Evolutionary conservation across 2,888 invertebrate species (phyloP), one percentile per base, ranked within the genome.

Genomic region (Tribolium freemani): DNA sequence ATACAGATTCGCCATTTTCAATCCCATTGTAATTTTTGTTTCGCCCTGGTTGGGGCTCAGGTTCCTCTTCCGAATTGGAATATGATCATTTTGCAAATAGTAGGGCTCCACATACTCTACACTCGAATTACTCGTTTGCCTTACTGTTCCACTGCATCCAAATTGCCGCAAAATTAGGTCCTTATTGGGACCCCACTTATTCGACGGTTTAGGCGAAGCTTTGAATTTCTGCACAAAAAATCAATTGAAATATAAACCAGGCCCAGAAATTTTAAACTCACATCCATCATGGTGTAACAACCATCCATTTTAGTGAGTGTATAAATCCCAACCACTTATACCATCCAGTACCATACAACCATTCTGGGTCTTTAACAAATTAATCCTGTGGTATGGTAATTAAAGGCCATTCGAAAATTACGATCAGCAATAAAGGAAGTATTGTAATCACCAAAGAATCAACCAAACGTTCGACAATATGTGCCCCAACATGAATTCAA

Each of bases 161-260:
- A 71, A 86, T 87, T 89, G 87, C 1, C 89, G 83, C 73, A 87
- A 85, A 77, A 88, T 88, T 5, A 89, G 88, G 77, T 89, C 89
- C 46, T 87, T n/a, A n/a, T n/a, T 87, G 1, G 90, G 90, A n/a
- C 90, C 89, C 89, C 89, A 89, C 74, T 88, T 88, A 20, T 88
- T 84, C 0, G 88, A 87, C 3, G 89, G 88, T 80, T 88, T 88
- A 10, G 88, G 80, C 1, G 88, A 86, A 26, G 82, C 79, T 75
- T 83, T 84, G 20, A 85, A 75, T 84, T 84, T 86, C 85, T 85
- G 72, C 10, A 63, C 71, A 63, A 26, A 26, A 26, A 26, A 3
- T 3, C 0, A 26, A 26, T 3, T 26, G 2, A 38, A 9, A 38
- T 6, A 8, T 38, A 38, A 16, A 16, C 16, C 16, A 16, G n/a